Percentiles rank a stretch among this genome's conserved stretches.
These are phyloP conservation scores for Syngnathus scovelli DNA, from an alignment of 2,113 vertebrate genomes.

Conservation along the genomic window DNA sequence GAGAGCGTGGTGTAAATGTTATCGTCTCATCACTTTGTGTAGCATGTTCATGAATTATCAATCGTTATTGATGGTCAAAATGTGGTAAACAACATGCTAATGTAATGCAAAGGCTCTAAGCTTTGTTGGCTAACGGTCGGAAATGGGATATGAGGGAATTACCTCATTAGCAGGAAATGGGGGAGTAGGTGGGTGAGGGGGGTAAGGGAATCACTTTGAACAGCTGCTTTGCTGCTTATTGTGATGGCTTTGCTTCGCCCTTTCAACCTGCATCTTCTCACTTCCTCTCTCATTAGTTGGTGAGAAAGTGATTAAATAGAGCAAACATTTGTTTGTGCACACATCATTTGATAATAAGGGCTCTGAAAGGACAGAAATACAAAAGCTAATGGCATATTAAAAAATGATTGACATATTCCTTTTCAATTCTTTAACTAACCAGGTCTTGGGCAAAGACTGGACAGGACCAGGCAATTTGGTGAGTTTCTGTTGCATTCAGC, in stretches of 20 bases:
- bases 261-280: background rate
- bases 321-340: conserved; percentile 16
- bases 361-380: background rate
- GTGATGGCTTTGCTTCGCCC: conserved; percentile 10
- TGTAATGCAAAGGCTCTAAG: background rate
- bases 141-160: conserved; percentile 11
- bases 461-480: background rate
- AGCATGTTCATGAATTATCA: conserved; percentile 37
- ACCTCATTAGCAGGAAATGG: conserved; percentile 15
- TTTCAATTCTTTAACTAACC: conserved; percentile 19
- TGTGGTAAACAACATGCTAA: conserved; percentile 29
- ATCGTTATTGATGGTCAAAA: conserved; percentile 12
- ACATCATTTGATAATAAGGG: background rate
- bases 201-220: conserved; percentile 10
- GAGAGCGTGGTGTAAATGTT: background rate
- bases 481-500: background rate
- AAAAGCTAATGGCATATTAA: conserved; percentile 13
- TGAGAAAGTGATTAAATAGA: conserved; percentile 24
- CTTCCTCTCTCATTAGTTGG: conserved; percentile 23
- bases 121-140: conserved; percentile 25
- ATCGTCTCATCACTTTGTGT: conserved; percentile 17
- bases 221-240: conserved; percentile 23
- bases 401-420: conserved; percentile 7
- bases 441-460: background rate
- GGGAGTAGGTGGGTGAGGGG: background rate